A percentile compares a stretch with the other conserved stretches of the same genome.
Evolutionary conservation across 2,113 vertebrate genomes (phyloP).

Genomic region (Calcarius ornatus): DNA sequence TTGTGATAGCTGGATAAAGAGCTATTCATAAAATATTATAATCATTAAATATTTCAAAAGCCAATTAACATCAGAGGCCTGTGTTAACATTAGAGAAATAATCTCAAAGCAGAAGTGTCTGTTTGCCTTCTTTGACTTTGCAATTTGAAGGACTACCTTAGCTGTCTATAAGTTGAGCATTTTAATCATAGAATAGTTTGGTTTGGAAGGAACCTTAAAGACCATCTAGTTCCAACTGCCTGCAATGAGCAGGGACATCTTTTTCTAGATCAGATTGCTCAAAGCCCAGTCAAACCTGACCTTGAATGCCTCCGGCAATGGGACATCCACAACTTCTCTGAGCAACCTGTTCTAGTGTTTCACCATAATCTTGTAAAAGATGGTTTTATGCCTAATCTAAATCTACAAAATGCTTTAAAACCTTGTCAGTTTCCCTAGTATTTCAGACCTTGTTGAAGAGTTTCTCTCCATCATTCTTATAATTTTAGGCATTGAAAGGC

Average conservation of each 20-base stretch:
- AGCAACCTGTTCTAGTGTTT: not conserved
- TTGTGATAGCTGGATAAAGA: not conserved
- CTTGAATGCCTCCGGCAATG: not conserved
- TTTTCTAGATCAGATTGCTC: not conserved
- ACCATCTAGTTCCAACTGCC: not conserved
- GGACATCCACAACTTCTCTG: not conserved
- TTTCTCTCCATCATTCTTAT: not conserved
- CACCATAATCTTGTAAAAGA: not conserved
- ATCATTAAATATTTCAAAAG: not conserved
- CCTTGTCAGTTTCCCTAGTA: not conserved
- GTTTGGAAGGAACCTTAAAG: not conserved
- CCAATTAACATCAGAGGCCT: not conserved
- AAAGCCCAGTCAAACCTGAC: not conserved
- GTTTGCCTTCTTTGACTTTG: not conserved
- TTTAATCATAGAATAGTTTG: not conserved
- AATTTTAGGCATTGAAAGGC: not conserved
- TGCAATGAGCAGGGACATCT: not conserved
- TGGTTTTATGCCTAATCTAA: not conserved
- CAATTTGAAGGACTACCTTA: not conserved
- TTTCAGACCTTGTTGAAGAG: not conserved
- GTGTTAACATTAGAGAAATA: not conserved
- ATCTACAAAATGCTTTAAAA: not conserved
- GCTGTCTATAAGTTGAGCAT: not conserved
- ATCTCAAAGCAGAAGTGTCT: not conserved
- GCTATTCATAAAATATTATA: not conserved